Evolutionary conservation across 1,140 invertebrate genomes (phyloP).

Genomic region (Diplogasteroides magnus): DNA sequence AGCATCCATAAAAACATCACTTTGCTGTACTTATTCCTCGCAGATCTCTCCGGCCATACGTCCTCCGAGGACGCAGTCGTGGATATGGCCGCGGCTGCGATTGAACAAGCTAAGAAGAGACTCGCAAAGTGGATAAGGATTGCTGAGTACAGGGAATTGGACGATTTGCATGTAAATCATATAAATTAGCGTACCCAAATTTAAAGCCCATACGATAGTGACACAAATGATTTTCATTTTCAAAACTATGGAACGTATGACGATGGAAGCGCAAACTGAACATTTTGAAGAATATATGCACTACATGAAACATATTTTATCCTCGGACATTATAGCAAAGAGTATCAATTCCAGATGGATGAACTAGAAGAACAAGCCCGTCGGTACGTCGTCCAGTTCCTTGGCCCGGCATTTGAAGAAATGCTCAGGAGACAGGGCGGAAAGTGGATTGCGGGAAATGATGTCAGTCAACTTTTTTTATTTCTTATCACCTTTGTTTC

Average conservation of each 20-base stretch:
- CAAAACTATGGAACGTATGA: too few relatives aligned
- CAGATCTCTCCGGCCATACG: slow-evolving; percentile 21
- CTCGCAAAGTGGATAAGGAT: not conserved
- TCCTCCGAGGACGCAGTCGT: slow-evolving; percentile 20
- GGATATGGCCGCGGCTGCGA: slow-evolving; percentile 14
- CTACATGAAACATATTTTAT: too few relatives aligned
- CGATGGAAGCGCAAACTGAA: too few relatives aligned
- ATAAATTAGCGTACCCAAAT: not conserved
- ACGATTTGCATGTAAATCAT: not conserved
- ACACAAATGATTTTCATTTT: too few relatives aligned
- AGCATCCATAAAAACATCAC: too few relatives aligned
- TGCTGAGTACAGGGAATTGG: not conserved
- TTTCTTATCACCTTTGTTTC: too few relatives aligned
- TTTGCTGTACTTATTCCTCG: not conserved
- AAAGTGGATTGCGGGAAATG: not conserved
- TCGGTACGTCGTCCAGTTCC: not conserved
- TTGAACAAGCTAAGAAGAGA: not conserved
- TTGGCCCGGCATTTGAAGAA: not conserved
- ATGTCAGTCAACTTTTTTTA: not conserved
- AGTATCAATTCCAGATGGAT: not conserved
- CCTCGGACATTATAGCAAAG: not conserved
- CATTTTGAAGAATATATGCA: too few relatives aligned
- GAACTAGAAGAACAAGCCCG: not conserved
- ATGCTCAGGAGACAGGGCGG: not conserved
- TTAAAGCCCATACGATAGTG: too few relatives aligned